Base-by-base conservation (phyloP, 2,888 invertebrate genomes). In the Polymixis lichenea region DNA sequence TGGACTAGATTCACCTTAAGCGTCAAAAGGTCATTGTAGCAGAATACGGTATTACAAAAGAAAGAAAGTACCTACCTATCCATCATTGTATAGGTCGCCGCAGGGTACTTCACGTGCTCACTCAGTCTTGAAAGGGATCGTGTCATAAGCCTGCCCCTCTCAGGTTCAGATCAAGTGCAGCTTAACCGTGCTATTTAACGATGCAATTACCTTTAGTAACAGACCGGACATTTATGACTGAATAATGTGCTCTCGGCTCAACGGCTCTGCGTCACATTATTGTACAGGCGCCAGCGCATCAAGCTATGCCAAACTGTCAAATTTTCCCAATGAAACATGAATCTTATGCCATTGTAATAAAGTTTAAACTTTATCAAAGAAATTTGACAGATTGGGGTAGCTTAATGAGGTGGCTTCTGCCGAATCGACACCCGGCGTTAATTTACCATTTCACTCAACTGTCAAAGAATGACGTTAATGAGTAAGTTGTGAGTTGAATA, bases 111-210 rank as follows among this genome's bases (percentile, higher is more conserved):
- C 46, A 70, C 72, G 80, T 75, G 70, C 76, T 68, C 28, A 60
- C 66, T 58, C 49, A 49, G n/a, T 43, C 22, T 25, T 61, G n/a
- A 53, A 58, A 51, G 32, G 71, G 85, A 84, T 83, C 56, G 67
- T 49, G 60, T 53, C 51, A 28, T 55, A 65, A 80, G 64, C 51
- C 56, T 3, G n/a, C 19, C 32, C 19, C 64, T 46, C 70, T 73
- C 56, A 9, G 28, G 49, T 28, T 28, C 58, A 25, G 32, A 68
- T 61, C 61, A 73, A 58, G 11, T 62, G 49, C 79, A 69, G 71
- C 56, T 72, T 64, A 51, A 64, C 55, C 55, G 25, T 25, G 43
- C 62, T 51, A 74, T 72, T 68, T 70, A 83, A 75, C 51, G 60
- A 70, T 46, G 72, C 71, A 76, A 68, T 69, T 73, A 80, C 53